phyloP scores from a whole-genome alignment of 2,888 invertebrate genomes.

The Alentia gelatinosa region DNA sequence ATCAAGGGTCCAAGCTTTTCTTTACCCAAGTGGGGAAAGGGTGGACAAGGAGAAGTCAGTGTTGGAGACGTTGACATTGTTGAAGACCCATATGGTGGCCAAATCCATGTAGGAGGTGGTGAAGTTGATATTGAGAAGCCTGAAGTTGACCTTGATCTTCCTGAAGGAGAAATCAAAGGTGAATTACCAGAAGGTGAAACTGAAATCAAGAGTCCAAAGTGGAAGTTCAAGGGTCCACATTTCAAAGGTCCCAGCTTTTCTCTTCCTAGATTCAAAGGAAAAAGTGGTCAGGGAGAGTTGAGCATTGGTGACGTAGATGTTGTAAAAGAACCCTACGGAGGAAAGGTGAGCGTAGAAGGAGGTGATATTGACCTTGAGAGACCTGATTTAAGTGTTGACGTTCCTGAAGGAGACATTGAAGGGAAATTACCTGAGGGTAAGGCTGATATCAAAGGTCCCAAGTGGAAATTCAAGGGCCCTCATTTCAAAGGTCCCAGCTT shows the following conservation, averaged over 20 bases:
- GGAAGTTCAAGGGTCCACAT: constrained; percentile 19
- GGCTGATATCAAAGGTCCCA: neutral
- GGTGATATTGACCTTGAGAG: neutral
- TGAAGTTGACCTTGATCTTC: neutral
- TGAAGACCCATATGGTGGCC: neutral
- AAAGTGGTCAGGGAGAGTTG: constrained; percentile 24
- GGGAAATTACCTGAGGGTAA: constrained; percentile 12
- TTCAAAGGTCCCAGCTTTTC: constrained; percentile 19
- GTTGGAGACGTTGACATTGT: constrained; percentile 46
- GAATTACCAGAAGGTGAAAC: constrained; percentile 10
- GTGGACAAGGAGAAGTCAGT: constrained; percentile 34
- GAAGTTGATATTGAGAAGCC: neutral
- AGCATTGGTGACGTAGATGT: constrained; percentile 40
- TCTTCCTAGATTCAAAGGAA: neutral
- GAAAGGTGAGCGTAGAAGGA: constrained; percentile 9
- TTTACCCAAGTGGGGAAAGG: neutral
- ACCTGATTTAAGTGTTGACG: neutral
- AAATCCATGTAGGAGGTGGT: neutral
- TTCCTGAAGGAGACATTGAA: constrained; percentile 3
- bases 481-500: constrained; percentile 32
- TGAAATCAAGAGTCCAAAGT: neutral
- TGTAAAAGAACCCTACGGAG: constrained; percentile 20
- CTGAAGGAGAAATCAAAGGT: constrained; percentile 14
- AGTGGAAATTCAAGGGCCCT: constrained; percentile 44
- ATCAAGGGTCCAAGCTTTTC: constrained; percentile 32